These are phyloP conservation scores for Cyphomyrus plagiostoma DNA, from an alignment of 2,113 vertebrate species.

Conservation along the genomic window DNA sequence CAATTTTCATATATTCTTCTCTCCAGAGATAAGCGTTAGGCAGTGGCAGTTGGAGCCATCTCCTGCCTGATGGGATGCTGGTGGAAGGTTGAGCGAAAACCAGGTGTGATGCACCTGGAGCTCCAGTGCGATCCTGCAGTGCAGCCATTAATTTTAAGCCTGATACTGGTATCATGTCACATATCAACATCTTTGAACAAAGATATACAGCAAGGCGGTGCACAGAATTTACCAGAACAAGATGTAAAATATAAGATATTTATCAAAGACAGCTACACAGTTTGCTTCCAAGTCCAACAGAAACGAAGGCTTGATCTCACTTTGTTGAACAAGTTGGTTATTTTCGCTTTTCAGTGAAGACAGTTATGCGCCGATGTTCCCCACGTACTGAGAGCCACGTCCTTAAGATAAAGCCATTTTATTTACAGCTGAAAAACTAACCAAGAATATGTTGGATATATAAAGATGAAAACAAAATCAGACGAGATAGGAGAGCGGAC, in stretches of 20 bases:
- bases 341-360: not conserved
- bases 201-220: not conserved
- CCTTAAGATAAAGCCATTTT: not conserved
- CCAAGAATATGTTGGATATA: not conserved
- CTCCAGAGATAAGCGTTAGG: not conserved
- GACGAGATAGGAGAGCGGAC: not conserved
- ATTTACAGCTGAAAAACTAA: not conserved
- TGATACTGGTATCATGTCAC: not conserved
- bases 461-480: not conserved
- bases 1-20: conserved; percentile 17
- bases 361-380: not conserved
- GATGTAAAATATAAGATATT: not conserved
- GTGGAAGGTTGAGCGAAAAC: not conserved
- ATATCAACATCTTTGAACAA: not conserved
- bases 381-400: not conserved
- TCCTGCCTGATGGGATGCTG: not conserved
- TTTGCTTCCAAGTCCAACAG: not conserved
- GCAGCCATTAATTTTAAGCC: not conserved
- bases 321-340: not conserved
- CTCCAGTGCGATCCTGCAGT: not conserved
- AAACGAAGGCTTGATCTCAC: not conserved
- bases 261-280: not conserved
- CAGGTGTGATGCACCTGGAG: not conserved
- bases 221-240: not conserved
- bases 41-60: too few relatives aligned